phyloP scores from a whole-genome alignment of 2,888 invertebrate genomes.

The Sinohyriopsis cumingii region DNA sequence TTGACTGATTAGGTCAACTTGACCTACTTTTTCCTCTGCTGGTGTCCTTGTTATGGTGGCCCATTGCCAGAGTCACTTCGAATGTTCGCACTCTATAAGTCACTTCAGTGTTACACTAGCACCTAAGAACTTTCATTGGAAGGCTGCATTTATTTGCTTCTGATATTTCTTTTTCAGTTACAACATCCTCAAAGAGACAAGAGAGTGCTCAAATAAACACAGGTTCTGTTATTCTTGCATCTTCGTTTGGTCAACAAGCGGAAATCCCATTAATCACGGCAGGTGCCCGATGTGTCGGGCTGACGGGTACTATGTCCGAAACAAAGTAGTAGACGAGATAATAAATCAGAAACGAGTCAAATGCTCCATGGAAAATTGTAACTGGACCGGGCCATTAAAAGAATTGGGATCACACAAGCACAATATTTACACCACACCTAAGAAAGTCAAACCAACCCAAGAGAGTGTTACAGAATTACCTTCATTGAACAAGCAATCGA shows the following conservation, averaged over 20 bases:
- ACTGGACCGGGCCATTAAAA: conserved; percentile 56
- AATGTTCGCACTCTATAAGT: not conserved
- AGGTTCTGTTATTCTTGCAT: conserved; percentile 68
- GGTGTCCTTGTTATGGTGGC: not conserved
- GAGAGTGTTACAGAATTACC: conserved; percentile 3
- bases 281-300: conserved; percentile 68
- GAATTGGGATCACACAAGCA: conserved; percentile 47
- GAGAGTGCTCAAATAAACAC: conserved; percentile 66
- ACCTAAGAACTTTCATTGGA: not conserved
- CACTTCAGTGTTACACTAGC: not conserved
- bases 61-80: too few species aligned
- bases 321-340: conserved; percentile 49
- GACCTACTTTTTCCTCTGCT: too few species aligned
- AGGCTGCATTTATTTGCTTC: not conserved
- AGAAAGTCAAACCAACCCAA: conserved; percentile 2
- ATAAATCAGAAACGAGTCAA: conserved; percentile 57
- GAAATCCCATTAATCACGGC: conserved; percentile 60
- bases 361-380: conserved; percentile 60
- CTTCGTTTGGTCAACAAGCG: conserved; percentile 68
- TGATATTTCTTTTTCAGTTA: conserved; percentile 54
- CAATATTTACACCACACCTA: conserved; percentile 30
- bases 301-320: conserved; percentile 51
- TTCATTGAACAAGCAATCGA: not conserved
- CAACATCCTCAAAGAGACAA: conserved; percentile 63
- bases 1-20: too few species aligned